A percentile compares a stretch with the other conserved stretches of the same genome.
Conservation (phyloP, 2,888 invertebrate species). For the Eulithis testata region DNA sequence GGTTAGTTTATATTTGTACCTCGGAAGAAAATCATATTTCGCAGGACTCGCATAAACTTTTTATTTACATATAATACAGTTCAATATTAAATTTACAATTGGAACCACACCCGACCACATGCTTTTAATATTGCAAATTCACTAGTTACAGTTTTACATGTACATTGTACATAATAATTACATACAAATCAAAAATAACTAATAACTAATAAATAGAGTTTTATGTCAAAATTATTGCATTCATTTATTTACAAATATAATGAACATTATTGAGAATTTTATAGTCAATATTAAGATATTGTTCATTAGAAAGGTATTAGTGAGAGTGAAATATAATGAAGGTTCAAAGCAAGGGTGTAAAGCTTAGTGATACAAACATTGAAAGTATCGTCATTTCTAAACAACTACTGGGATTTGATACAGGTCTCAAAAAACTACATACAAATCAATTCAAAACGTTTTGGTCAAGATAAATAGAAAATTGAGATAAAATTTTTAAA, state of each 20-base stretch:
- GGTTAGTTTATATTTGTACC: slow-evolving; percentile 84
- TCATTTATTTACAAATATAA: slow-evolving; percentile 68
- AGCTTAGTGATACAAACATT: slow-evolving; percentile 67
- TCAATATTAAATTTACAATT: slow-evolving; percentile 72
- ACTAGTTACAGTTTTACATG: slow-evolving; percentile 79
- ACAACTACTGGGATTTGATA: slow-evolving; percentile 64
- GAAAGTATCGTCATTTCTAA: slow-evolving; percentile 60
- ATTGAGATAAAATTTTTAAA: slow-evolving; percentile 55
- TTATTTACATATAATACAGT: slow-evolving; percentile 83
- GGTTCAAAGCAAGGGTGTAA: slow-evolving; percentile 67
- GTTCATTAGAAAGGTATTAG: slow-evolving; percentile 40
- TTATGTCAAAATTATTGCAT: slow-evolving; percentile 81
- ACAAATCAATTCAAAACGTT: slow-evolving; percentile 63
- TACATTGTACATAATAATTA: slow-evolving; percentile 75
- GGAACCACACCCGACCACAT: slow-evolving; percentile 64
- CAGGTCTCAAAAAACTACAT: slow-evolving; percentile 68
- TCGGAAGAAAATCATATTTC: slow-evolving; percentile 84
- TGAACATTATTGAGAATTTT: slow-evolving; percentile 54
- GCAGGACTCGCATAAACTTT: slow-evolving; percentile 79
- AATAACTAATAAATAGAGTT: slow-evolving; percentile 69
- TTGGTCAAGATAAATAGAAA: slow-evolving; percentile 66
- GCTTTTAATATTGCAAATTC: slow-evolving; percentile 71
- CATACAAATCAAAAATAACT: slow-evolving; percentile 57
- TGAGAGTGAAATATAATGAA: slow-evolving; percentile 52
- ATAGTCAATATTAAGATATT: slow-evolving; percentile 55